phyloP scores from a whole-genome alignment of 1,140 invertebrate genomes.

The Lethocerus indicus region DNA sequence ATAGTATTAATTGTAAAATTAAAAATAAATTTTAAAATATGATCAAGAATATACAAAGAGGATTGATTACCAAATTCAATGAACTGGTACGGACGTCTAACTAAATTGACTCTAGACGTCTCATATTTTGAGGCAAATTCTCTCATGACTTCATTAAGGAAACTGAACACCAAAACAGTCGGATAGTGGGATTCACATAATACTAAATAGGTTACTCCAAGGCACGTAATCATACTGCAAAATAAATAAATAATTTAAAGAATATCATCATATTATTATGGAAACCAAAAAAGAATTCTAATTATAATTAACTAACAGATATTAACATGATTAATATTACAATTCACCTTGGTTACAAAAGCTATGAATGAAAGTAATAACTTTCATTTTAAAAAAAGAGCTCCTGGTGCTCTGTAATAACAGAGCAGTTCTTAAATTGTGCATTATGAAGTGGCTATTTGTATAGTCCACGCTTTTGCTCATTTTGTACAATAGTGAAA shows the following conservation, averaged over 20 bases:
- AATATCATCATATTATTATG: neutral
- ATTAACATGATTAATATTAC: too few relatives aligned
- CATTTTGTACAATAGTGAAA: too few relatives aligned
- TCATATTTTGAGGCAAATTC: constrained; percentile 26
- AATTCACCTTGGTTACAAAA: too few relatives aligned
- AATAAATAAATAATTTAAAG: constrained; percentile 9
- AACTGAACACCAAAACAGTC: constrained; percentile 26
- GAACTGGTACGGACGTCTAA: constrained; percentile 26
- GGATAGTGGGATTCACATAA: constrained; percentile 26
- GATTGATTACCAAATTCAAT: constrained; percentile 28
- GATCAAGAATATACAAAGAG: neutral
- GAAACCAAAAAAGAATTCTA: too few relatives aligned
- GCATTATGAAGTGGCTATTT: too few relatives aligned
- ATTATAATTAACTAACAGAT: too few relatives aligned
- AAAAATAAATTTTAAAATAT: neutral
- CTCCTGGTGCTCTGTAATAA: too few relatives aligned
- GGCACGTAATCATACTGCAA: constrained; percentile 26
- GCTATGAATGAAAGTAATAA: too few relatives aligned
- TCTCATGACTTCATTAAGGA: constrained; percentile 28
- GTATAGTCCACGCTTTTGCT: too few relatives aligned
- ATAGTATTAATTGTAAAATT: constrained; percentile 1
- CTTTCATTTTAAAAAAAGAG: too few relatives aligned
- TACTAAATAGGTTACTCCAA: constrained; percentile 24
- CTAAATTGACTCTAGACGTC: constrained; percentile 20
- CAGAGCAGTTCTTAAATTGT: too few relatives aligned